Base-by-base conservation (phyloP, 2,113 vertebrate species). In the Triplophysa siluroides region DNA sequence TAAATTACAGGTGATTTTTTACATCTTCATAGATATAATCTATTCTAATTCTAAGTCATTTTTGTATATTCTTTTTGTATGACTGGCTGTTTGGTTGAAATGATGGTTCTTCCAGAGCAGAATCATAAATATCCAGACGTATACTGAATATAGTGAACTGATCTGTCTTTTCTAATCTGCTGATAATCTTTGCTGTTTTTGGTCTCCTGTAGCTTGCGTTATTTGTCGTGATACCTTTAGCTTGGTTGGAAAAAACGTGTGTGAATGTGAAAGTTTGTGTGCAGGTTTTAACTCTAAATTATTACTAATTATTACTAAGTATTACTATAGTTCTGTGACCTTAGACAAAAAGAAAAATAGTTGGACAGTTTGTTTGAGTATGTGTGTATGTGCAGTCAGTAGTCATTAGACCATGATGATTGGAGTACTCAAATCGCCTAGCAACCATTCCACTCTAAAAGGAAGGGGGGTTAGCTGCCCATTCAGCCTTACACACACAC, bases 341-440 rank as follows among this genome's bases (percentile, higher is more conserved):
- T 14, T 23, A 58, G 16, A n/a, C n/a, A n/a, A n/a, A n/a, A n/a
- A n/a, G 18, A 41, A 52, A 52, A 2, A 38, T 23, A 1, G 5
- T 38, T 38, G 6, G 33, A 38, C 6, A 38, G 29, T 43, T 8
- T 68, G 45, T 67, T 4, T 16, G 45, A 18, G 8, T 45, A 23
- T 11, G 2, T 29, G 24, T 61, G 26, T 4, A 9, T 60, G 65
- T 60, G 52, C 56, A 60, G 65, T 78, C 38, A 45, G 43, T 63
- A 61, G 58, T 63, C 73, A 76, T 63, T 16, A 50, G 73, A 76
- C 21, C 73, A 63, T 76, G 60, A 76, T 63, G 60, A 76, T 76
- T 63, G 58, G 72, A 63, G 58, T 47, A 45, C 72, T 29, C 23
- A 19, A 26, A 76, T 63, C 43, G 13, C 73, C 73, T 76, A 76